phyloP scores from a whole-genome alignment of 2,888 invertebrate species.

The Pseudolycoriella hygida region DNA sequence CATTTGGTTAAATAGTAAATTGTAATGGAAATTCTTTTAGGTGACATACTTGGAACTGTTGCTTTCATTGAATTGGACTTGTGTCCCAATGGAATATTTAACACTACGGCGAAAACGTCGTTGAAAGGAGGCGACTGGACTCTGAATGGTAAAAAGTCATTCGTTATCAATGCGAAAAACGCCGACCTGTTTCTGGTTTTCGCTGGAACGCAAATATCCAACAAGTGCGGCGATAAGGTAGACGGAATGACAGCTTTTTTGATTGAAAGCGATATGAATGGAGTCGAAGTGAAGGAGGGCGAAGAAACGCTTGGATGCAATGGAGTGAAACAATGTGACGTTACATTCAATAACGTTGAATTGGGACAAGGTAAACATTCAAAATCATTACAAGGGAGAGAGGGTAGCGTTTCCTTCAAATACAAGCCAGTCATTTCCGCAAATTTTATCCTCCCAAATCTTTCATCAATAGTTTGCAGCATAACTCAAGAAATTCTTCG shows the following conservation, averaged over 20 bases:
- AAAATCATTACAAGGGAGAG: too few relatives aligned
- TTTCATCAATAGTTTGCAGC: too few relatives aligned
- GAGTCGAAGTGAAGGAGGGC: neutral
- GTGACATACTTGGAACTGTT: neutral
- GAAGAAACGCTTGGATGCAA: neutral
- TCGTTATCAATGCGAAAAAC: neutral
- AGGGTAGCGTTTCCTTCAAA: too few relatives aligned
- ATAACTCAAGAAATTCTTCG: too few relatives aligned
- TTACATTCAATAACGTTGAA: neutral
- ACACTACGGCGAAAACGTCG: neutral
- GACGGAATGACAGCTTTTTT: neutral
- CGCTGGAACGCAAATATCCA: neutral
- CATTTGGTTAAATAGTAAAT: too few relatives aligned
- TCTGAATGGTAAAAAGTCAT: neutral
- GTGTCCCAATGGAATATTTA: neutral
- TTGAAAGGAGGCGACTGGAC: neutral
- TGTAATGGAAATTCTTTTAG: neutral
- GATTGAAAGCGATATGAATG: neutral
- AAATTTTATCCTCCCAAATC: too few relatives aligned
- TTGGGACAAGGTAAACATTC: neutral
- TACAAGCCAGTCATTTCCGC: too few relatives aligned
- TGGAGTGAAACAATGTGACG: neutral
- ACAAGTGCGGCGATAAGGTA: neutral
- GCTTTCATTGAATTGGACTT: neutral
- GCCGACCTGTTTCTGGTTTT: neutral